These are phyloP conservation scores for Drosophila sulfurigaster DNA, from an alignment of 1,140 invertebrate species.

Conservation along the genomic window DNA sequence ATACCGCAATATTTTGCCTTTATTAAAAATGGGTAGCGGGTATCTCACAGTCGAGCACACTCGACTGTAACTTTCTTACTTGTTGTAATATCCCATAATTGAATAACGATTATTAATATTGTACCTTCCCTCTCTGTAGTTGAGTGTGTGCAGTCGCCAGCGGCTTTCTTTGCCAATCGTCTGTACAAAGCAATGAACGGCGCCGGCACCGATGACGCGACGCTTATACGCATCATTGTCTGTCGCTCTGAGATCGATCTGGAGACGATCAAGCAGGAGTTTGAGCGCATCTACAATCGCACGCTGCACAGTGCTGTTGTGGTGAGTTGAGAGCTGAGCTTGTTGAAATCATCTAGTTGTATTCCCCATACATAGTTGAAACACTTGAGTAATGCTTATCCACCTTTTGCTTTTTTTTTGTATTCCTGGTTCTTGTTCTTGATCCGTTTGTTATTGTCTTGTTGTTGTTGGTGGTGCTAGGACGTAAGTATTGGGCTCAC, in stretches of 20 bases:
- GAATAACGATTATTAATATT: too few species aligned
- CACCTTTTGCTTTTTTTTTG: constrained; percentile 43
- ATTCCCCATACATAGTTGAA: neutral
- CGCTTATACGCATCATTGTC: constrained; percentile 90
- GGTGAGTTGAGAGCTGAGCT: constrained; percentile 85
- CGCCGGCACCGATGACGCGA: constrained; percentile 89
- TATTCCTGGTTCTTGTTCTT: constrained; percentile 21
- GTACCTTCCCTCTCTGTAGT: constrained; percentile 84
- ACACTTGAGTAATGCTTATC: constrained; percentile 27
- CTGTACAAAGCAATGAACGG: constrained; percentile 91
- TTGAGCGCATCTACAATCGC: constrained; percentile 89
- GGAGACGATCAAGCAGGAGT: constrained; percentile 89
- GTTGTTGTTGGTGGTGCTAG: constrained; percentile 37
- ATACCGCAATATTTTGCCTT: too few species aligned
- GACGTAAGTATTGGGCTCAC: constrained; percentile 49
- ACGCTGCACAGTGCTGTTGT: constrained; percentile 88
- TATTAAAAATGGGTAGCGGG: too few species aligned
- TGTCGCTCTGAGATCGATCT: constrained; percentile 91
- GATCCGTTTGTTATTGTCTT: constrained; percentile 16
- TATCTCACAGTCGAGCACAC: too few species aligned
- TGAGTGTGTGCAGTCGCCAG: constrained; percentile 89
- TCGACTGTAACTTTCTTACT: too few species aligned
- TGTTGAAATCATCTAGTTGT: neutral
- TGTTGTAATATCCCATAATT: too few species aligned
- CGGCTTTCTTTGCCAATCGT: constrained; percentile 90